Evolutionary conservation across 23 tunicate species (phyloP), one percentile per base, ranked within the genome.

Genomic region (Styela clava): DNA sequence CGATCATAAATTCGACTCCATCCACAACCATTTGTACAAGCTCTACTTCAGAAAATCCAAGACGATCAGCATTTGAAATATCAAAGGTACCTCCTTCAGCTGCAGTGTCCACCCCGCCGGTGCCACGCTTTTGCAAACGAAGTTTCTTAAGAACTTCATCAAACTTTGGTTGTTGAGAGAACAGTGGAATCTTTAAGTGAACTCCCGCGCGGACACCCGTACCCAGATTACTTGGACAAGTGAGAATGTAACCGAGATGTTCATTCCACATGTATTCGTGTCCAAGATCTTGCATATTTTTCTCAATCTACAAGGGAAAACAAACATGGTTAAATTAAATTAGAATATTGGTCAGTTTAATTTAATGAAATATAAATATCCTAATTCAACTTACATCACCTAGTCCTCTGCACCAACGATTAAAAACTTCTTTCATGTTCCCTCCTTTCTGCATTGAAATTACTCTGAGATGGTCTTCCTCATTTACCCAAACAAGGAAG

Each of bases 181-280:
- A 94, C 27, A 95, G 74, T 20, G 95, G 96, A 63, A 95, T 69
- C 51, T 86, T 83, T 5, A 95, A 56, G 79, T 95, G 99, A 68
- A 95, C 99, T 9, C 99, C 96, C 33, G 99, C 99, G 19, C 99
- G 74, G 19, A 95, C 99, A 9, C 99, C 99, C 2, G 99, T 95
- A 24, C 99, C 99, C 51, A 95, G 63, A 80, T 95, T 95, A 83
- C 96, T 90, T 56, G 99, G 99, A 84, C 99, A 95, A 51, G 99
- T 95, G 24, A 95, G 89, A 31, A 95, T 68, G 86, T 79, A 95
- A 2, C 99, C 99, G 22, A 95, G 79, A 64, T 95, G 99, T 21
- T 79, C 84, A 85, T 90, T 95, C 96, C 95, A 92, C 96, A 90
- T 90, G 89, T 83, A 87, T 35, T 95, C 96, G 82, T 92, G 61